A percentile compares a stretch with the other conserved stretches of the same genome.
Conservation (phyloP, 2,888 invertebrate species). For the Xiphydria camelus region DNA sequence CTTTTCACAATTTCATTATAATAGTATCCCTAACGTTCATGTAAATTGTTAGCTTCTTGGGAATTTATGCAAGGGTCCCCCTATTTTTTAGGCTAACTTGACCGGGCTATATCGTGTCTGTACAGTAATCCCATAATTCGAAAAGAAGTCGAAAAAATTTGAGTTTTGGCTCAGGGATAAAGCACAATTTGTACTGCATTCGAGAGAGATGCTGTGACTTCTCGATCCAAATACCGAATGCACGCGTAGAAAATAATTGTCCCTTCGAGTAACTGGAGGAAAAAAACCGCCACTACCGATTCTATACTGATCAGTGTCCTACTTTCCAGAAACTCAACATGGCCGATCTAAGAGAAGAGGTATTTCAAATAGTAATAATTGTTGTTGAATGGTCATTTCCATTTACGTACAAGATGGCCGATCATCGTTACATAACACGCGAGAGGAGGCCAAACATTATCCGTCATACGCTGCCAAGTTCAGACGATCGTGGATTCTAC, state of each 20-base stretch:
- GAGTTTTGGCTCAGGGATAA: constrained; percentile 28
- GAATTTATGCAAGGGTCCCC: no score
- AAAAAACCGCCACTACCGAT: background rate
- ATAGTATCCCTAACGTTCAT: no score
- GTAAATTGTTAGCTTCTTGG: no score
- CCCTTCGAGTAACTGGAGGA: background rate
- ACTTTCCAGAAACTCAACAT: constrained; percentile 16
- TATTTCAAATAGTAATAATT: constrained; percentile 29
- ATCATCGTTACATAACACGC: constrained; percentile 1
- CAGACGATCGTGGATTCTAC: constrained; percentile 19
- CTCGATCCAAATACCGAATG: constrained; percentile 21
- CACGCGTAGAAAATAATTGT: background rate
- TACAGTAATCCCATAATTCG: no score
- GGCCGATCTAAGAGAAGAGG: constrained; percentile 16
- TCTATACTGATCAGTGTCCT: constrained; percentile 18
- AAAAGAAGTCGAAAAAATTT: no score
- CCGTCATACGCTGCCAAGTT: constrained; percentile 28
- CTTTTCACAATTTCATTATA: no score
- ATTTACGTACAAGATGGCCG: constrained; percentile 1
- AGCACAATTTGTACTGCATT: constrained; percentile 13
- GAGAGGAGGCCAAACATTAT: constrained; percentile 6
- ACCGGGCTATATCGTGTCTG: no score
- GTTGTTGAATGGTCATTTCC: constrained; percentile 24
- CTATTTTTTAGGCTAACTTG: no score
- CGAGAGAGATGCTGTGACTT: constrained; percentile 20